Evolutionary conservation across 2,888 invertebrate genomes (phyloP), one percentile per base, ranked within the genome.

Genomic region (Zaprionus bogoriensis): DNA sequence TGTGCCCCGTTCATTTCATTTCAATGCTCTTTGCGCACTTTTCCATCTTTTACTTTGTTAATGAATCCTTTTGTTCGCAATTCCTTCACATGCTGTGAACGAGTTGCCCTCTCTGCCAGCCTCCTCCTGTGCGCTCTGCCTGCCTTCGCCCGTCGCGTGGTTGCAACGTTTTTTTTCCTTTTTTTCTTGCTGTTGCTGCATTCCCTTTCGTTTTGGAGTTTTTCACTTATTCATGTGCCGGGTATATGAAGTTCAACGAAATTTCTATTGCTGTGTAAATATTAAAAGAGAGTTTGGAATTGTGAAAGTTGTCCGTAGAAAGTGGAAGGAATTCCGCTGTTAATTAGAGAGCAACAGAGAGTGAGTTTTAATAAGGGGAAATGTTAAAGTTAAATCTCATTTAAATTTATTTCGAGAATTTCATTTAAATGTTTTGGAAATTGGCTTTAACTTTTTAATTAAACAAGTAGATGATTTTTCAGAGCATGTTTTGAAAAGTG

Each of bases 1-100:
- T 47, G 39, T 30, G 12, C 25, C 25, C 12, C 12, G 46, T 65
- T 68, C 68, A 67, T 67, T 72, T 69, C 59, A 72, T 70, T 68
- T 54, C 60, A 58, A 59, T 78, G 82, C 75, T 66, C 76, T 70
- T 67, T 58, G 67, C 53, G 50, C 69, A 58, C 60, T 84, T 77
- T 68, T 63, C 58, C 85, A 74, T 80, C 77, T 78, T 78, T 82
- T 83, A 79, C 77, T 86, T 74, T 86, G 83, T 85, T 83, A 80
- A 83, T 80, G 80, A 80, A 86, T 76, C 71, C 77, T 83, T 74
- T 86, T 86, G 80, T 80, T 77, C 64, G 72, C 67, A 71, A 68
- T 77, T 66, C 63, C 82, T 76, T 65, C 59, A 61, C 71, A 63
- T 53, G 55, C 38, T 50, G 17, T 12, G n/a, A n/a, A n/a, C n/a